Percentiles rank a stretch among this genome's conserved stretches.
Evolutionary conservation across 2,888 invertebrate species (phyloP).

Genomic region (Watsonalla cultraria): DNA sequence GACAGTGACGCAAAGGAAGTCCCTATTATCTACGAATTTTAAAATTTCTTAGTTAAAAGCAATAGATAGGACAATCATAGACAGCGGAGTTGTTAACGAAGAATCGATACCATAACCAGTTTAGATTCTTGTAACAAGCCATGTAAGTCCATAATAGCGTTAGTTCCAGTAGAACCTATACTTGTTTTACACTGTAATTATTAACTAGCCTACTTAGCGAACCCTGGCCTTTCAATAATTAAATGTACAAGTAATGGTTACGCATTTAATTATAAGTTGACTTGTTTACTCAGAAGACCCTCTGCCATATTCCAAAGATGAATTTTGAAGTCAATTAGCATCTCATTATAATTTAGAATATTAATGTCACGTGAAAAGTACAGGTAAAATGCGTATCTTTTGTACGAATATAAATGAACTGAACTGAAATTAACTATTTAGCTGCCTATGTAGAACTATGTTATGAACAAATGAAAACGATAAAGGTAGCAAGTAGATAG

Average conservation of each 20-base stretch:
- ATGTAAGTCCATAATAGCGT: conserved; percentile 23
- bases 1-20: too few species aligned
- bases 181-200: conserved; percentile 20
- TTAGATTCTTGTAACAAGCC: neutral
- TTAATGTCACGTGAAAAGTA: conserved; percentile 1
- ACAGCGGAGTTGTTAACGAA: neutral
- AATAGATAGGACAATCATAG: neutral
- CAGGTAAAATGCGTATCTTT: neutral
- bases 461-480: too few species aligned
- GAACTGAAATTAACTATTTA: too few species aligned
- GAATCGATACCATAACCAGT: neutral
- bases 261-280: too few species aligned
- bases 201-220: conserved; percentile 27
- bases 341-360: neutral
- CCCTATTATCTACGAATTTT: too few species aligned
- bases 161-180: conserved; percentile 17
- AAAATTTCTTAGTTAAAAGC: too few species aligned
- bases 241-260: conserved; percentile 12
- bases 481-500: conserved; percentile 3
- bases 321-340: too few species aligned
- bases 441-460: too few species aligned
- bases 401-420: too few species aligned
- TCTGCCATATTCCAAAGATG: too few species aligned
- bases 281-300: too few species aligned
- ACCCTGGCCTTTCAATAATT: conserved; percentile 14